Evolutionary conservation across 2,113 vertebrate genomes (phyloP).

Genomic region (Nycticorax nycticorax): DNA sequence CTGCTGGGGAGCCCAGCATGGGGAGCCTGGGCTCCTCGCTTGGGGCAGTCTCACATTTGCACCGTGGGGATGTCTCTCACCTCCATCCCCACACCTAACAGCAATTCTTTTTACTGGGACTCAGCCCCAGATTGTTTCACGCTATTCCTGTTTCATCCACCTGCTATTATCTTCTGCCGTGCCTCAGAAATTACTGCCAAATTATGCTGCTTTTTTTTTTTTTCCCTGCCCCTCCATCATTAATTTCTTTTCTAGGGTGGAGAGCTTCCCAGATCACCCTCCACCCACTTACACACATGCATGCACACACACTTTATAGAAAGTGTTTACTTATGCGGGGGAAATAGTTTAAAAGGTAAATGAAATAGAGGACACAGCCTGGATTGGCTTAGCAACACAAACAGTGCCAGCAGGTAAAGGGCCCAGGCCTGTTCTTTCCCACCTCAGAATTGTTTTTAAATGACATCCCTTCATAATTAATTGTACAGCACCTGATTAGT

Average conservation of each 20-base stretch:
- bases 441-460: conserved; percentile 65
- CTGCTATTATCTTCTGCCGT: not conserved
- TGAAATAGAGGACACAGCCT: conserved; percentile 57
- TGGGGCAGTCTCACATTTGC: rapidly evolving
- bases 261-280: conserved; percentile 59
- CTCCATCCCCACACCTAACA: not conserved
- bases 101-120: not conserved
- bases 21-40: not conserved
- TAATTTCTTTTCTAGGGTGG: conserved; percentile 50
- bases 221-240: not conserved
- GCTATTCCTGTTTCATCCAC: conserved; percentile 16
- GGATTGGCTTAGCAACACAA: conserved; percentile 72
- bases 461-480: conserved; percentile 68
- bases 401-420: conserved; percentile 65
- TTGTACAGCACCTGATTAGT: conserved; percentile 64
- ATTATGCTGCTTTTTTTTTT: not conserved
- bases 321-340: conserved; percentile 68
- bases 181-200: conserved; percentile 24
- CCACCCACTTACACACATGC: conserved; percentile 56
- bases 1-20: not conserved
- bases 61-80: not conserved
- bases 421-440: conserved; percentile 64
- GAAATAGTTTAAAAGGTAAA: conserved; percentile 70
- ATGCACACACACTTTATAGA: conserved; percentile 53
- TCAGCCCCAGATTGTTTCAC: not conserved